These are phyloP conservation scores for Andrena bicolor DNA, from an alignment of 2,888 invertebrate species.

Conservation along the genomic window DNA sequence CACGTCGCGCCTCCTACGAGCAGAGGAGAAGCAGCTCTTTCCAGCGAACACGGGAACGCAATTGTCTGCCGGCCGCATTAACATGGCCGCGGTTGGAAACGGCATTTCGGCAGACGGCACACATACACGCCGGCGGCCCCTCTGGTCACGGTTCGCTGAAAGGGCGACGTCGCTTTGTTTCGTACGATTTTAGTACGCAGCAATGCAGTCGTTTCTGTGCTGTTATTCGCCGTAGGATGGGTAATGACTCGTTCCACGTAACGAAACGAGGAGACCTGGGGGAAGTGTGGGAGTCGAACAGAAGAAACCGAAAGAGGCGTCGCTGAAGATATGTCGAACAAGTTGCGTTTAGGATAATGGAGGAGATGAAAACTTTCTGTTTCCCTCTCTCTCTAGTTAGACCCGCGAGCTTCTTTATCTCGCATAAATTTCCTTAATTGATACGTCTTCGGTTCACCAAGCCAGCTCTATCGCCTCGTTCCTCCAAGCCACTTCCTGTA, in stretches of 20 bases:
- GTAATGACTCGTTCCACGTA: background rate
- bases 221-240: conserved; percentile 2
- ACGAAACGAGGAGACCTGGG: no score
- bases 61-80: conserved; percentile 66
- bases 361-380: no score
- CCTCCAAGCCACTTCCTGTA: background rate
- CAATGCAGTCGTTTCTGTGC: background rate
- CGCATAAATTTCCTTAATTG: conserved; percentile 8
- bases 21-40: conserved; percentile 62
- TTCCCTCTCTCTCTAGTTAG: no score
- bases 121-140: background rate
- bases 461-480: background rate
- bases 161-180: conserved; percentile 57
- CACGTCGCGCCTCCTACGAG: conserved; percentile 20
- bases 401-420: no score
- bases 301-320: no score
- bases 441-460: conserved; percentile 4
- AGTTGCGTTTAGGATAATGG: no score
- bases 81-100: conserved; percentile 60
- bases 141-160: conserved; percentile 58
- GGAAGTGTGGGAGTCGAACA: no score
- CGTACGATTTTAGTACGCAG: conserved; percentile 32
- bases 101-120: conserved; percentile 67
- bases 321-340: no score
- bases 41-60: conserved; percentile 70